phyloP scores from a whole-genome alignment of 92 coral and sea anemone genomes.

The Phenganax subtilis region DNA sequence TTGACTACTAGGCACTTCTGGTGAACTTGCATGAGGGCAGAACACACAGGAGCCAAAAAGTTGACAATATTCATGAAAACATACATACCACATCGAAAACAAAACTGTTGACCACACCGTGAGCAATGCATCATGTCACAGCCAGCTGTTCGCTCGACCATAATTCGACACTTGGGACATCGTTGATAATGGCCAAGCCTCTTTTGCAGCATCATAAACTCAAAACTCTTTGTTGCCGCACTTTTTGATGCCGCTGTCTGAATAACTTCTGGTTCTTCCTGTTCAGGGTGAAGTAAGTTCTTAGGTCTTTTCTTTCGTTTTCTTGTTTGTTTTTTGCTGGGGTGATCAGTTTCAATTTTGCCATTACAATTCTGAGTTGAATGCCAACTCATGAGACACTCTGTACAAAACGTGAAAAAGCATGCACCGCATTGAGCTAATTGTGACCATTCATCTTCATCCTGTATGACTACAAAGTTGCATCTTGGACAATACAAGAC shows the following conservation, averaged over 20 bases:
- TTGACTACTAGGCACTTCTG: too few relatives aligned
- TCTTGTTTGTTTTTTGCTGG: conserved; percentile 16
- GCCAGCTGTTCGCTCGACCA: conserved; percentile 78
- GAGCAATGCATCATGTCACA: conserved; percentile 90
- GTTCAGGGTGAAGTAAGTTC: conserved; percentile 2
- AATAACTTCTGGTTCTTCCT: not conserved
- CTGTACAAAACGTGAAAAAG: conserved; percentile 82
- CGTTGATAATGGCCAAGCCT: conserved; percentile 59
- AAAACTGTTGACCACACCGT: conserved; percentile 70
- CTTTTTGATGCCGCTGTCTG: conserved; percentile 27
- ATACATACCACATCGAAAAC: conserved; percentile 95
- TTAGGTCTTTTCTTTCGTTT: conserved; percentile 16
- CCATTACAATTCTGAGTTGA: conserved; percentile 56
- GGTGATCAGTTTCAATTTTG: conserved; percentile 38
- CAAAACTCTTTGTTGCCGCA: conserved; percentile 40
- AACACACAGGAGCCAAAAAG: not conserved
- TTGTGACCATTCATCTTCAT: conserved; percentile 67
- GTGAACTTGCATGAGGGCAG: too few relatives aligned
- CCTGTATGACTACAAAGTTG: conserved; percentile 68
- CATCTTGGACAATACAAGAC: conserved; percentile 89
- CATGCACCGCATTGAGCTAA: conserved; percentile 82
- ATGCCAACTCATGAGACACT: conserved; percentile 85
- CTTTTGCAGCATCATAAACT: conserved; percentile 62
- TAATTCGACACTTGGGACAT: conserved; percentile 75
- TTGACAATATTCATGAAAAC: not conserved